These are phyloP conservation scores for Emberiza fucata DNA, from an alignment of 2,113 vertebrate genomes.

Conservation along the genomic window DNA sequence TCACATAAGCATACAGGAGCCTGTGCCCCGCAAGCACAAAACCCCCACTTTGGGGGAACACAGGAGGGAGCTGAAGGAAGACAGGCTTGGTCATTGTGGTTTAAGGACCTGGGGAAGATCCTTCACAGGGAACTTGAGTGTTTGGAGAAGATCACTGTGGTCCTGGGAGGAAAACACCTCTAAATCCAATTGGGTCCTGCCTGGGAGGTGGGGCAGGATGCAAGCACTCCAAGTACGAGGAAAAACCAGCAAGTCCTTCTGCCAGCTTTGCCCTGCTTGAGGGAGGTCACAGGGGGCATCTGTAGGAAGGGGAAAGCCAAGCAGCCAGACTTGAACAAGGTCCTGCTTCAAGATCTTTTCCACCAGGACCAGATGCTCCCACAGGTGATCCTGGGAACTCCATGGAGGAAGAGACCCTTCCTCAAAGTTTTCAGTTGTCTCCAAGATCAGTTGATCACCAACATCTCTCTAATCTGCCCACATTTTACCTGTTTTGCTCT, in stretches of 20 bases:
- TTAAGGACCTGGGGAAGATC: not conserved
- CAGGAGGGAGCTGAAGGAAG: not conserved
- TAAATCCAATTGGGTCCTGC: not conserved
- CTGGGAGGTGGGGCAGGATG: not conserved
- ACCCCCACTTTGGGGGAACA: fast-evolving
- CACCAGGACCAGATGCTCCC: not conserved
- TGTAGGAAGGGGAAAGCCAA: not conserved
- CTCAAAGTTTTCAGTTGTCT: not conserved
- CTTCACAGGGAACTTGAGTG: not conserved
- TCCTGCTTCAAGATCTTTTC: not conserved
- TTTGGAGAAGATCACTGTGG: not conserved
- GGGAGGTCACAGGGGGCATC: not conserved
- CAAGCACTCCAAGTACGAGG: not conserved
- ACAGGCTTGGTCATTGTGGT: not conserved
- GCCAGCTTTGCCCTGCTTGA: fast-evolving
- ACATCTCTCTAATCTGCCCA: not conserved
- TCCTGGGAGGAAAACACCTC: not conserved
- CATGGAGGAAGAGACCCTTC: not conserved
- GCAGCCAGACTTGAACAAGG: not conserved
- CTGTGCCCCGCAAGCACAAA: not conserved
- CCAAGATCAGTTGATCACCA: not conserved
- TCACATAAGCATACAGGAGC: not conserved
- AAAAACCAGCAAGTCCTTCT: not conserved
- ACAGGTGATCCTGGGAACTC: not conserved
- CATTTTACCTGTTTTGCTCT: not conserved